phyloP scores from a whole-genome alignment of 2,888 invertebrate genomes.

The Plutella xylostella region DNA sequence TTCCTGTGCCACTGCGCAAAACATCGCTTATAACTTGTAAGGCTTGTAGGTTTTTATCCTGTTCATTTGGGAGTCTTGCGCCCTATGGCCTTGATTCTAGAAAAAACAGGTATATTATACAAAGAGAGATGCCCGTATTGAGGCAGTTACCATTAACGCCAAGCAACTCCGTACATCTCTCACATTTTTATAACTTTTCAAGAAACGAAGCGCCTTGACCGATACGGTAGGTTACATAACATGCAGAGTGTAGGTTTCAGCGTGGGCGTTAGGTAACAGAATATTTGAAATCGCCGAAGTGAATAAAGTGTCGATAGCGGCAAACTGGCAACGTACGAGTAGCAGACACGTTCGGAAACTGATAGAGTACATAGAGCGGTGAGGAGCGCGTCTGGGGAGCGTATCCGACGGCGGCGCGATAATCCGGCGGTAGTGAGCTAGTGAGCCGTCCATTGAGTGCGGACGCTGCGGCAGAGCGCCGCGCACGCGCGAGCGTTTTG shows the following conservation, averaged over 20 bases:
- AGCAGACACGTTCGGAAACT: neutral
- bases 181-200: conserved; percentile 30
- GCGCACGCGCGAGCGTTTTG: conserved; percentile 67
- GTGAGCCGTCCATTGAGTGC: conserved; percentile 56
- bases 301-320: neutral
- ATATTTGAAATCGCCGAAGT: neutral
- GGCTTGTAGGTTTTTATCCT: conserved; percentile 31
- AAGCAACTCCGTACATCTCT: conserved; percentile 67
- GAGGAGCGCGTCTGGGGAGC: neutral
- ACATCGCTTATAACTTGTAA: conserved; percentile 7
- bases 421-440: too few relatives aligned
- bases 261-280: neutral
- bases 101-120: conserved; percentile 62
- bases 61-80: conserved; percentile 64
- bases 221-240: neutral
- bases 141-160: conserved; percentile 60
- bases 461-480: conserved; percentile 43
- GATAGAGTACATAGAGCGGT: neutral
- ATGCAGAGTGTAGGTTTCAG: neutral
- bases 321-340: neutral
- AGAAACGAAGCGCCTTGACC: conserved; percentile 5
- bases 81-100: conserved; percentile 60
- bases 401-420: neutral
- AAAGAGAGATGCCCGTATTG: conserved; percentile 65
- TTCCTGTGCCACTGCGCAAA: conserved; percentile 23